Evolutionary conservation across 2,888 invertebrate genomes (phyloP).

Genomic region (Drosophila macrospina): DNA sequence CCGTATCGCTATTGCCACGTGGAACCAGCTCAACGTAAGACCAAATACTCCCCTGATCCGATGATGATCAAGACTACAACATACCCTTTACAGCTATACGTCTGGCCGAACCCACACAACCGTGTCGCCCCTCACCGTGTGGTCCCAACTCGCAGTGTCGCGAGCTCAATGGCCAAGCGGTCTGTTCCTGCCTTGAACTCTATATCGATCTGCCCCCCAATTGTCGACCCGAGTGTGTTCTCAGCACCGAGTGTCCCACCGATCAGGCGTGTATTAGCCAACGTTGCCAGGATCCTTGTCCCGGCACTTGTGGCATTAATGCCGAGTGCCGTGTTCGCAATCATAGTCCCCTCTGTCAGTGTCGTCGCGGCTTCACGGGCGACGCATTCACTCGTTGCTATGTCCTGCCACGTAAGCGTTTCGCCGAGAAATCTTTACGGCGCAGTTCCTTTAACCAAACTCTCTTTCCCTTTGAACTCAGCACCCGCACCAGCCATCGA

Average conservation of each 20-base stretch:
- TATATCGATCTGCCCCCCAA: conserved; percentile 89
- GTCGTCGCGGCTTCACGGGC: conserved; percentile 89
- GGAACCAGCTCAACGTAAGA: conserved; percentile 86
- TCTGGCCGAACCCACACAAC: conserved; percentile 68
- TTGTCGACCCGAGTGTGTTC: conserved; percentile 90
- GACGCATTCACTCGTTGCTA: conserved; percentile 90
- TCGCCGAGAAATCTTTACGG: neutral
- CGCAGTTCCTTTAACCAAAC: neutral
- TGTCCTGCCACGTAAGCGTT: conserved; percentile 85
- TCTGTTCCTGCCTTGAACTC: conserved; percentile 88
- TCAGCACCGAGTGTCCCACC: conserved; percentile 88
- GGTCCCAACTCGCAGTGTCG: conserved; percentile 89
- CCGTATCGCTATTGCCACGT: conserved; percentile 90
- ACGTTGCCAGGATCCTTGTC: conserved; percentile 89
- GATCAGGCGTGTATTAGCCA: conserved; percentile 89
- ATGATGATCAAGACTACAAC: conserved; percentile 26
- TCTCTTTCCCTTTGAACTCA: conserved; percentile 31
- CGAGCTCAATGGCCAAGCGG: conserved; percentile 87
- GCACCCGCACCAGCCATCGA: conserved; percentile 73
- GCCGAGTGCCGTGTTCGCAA: conserved; percentile 91
- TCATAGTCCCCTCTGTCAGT: conserved; percentile 92
- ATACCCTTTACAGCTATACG: conserved; percentile 65
- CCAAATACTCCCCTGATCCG: conserved; percentile 65
- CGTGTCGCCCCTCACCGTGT: conserved; percentile 89
- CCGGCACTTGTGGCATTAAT: conserved; percentile 87